Evolutionary conservation across 2,888 invertebrate species (phyloP).

Genomic region (Pterostichus madidus): DNA sequence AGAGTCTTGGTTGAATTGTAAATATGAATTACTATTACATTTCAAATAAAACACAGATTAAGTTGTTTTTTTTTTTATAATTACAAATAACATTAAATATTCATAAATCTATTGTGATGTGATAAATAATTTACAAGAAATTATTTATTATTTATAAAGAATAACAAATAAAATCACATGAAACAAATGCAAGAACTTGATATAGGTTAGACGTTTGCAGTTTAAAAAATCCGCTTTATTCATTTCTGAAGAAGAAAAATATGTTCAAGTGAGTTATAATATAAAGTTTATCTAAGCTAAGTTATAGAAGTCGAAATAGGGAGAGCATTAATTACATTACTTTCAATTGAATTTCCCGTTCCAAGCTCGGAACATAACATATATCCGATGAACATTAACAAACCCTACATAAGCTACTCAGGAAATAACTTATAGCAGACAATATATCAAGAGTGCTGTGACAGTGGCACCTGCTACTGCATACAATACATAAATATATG

Average conservation of each 20-base stretch:
- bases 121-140: too few species aligned
- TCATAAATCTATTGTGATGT: too few species aligned
- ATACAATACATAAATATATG: neutral
- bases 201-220: too few species aligned
- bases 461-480: neutral
- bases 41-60: too few species aligned
- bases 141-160: too few species aligned
- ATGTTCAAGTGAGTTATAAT: neutral
- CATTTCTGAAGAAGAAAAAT: neutral
- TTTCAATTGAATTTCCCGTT: slow-evolving; percentile 60
- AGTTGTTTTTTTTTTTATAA: too few species aligned
- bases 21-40: too few species aligned
- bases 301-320: slow-evolving; percentile 43
- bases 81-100: too few species aligned
- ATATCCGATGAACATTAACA: slow-evolving; percentile 46
- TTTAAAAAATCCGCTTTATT: too few species aligned
- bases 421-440: slow-evolving; percentile 46
- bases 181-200: too few species aligned
- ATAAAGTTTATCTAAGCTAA: slow-evolving; percentile 15
- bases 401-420: slow-evolving; percentile 47
- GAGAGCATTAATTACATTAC: slow-evolving; percentile 54
- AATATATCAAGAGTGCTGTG: slow-evolving; percentile 42
- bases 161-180: too few species aligned
- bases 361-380: slow-evolving; percentile 23
- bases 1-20: too few species aligned